Conservation (phyloP, 1,140 invertebrate genomes). For the Mizuhopecten yessoensis region DNA sequence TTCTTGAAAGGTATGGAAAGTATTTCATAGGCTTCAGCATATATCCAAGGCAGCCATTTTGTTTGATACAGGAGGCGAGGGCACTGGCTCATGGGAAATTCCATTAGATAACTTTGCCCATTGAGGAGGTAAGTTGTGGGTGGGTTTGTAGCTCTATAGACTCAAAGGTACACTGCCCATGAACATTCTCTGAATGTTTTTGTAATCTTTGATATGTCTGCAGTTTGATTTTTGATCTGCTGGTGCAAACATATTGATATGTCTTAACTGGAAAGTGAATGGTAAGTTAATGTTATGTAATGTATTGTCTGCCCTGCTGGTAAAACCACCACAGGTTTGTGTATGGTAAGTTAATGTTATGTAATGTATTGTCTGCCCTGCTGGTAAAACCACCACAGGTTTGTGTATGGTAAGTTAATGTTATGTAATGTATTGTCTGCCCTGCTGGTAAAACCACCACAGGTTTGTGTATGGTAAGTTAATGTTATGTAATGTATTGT, state of each 20-base stretch:
- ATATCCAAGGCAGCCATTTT: not conserved
- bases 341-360: too few species aligned
- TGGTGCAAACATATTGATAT: not conserved
- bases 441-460: too few species aligned
- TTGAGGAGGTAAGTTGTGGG: not conserved
- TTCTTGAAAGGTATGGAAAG: not conserved
- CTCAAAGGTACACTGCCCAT: not conserved
- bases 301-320: too few species aligned
- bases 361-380: too few species aligned
- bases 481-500: too few species aligned
- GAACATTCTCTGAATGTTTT: not conserved
- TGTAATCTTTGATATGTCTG: constrained; percentile 3
- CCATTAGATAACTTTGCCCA: constrained; percentile 9
- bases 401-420: too few species aligned
- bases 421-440: too few species aligned
- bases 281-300: not conserved
- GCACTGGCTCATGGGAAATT: not conserved
- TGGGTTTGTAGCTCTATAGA: not conserved
- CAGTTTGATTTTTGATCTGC: constrained; percentile 11
- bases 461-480: too few species aligned
- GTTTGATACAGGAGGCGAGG: not conserved
- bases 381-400: too few species aligned
- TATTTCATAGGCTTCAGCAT: not conserved
- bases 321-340: too few species aligned
- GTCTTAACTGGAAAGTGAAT: not conserved